Conservation (phyloP, 2,113 vertebrate genomes). For the Prunella himalayana region DNA sequence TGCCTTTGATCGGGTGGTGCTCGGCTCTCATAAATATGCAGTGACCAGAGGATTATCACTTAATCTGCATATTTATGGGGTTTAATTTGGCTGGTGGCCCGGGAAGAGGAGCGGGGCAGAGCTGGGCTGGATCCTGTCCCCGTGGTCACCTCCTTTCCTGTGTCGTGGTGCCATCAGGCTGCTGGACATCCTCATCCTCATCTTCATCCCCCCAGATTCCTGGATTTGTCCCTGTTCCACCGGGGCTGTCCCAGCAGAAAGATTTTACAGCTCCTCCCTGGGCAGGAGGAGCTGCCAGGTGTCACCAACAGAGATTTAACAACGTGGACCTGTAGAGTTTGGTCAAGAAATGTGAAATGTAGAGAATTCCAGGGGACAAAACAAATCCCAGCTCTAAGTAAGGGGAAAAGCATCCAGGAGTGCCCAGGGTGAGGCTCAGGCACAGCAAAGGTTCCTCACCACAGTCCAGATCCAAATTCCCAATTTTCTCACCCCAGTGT, state of each 20-base stretch:
- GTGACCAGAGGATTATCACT: background rate
- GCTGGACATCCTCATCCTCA: background rate
- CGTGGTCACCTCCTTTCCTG: background rate
- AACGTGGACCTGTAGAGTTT: rapidly evolving
- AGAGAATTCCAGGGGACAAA: background rate
- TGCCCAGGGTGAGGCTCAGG: background rate
- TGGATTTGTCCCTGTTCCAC: rapidly evolving
- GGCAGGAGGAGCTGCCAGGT: background rate
- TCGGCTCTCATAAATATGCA: background rate
- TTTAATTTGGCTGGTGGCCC: background rate
- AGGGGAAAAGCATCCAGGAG: background rate
- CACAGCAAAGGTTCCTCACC: background rate
- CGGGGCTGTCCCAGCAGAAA: background rate
- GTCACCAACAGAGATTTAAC: background rate
- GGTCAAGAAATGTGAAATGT: background rate
- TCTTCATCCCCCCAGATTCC: background rate
- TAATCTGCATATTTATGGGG: background rate
- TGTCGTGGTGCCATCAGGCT: rapidly evolving
- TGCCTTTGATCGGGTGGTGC: background rate
- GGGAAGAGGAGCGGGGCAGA: background rate
- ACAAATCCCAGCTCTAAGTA: background rate
- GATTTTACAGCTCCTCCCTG: background rate
- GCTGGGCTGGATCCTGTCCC: background rate
- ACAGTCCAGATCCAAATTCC: rapidly evolving
- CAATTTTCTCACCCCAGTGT: background rate